These are phyloP conservation scores for Mastigias papua DNA, from an alignment of 30 jellyfish, hydroid and myxozoan genomes.

Conservation along the genomic window DNA sequence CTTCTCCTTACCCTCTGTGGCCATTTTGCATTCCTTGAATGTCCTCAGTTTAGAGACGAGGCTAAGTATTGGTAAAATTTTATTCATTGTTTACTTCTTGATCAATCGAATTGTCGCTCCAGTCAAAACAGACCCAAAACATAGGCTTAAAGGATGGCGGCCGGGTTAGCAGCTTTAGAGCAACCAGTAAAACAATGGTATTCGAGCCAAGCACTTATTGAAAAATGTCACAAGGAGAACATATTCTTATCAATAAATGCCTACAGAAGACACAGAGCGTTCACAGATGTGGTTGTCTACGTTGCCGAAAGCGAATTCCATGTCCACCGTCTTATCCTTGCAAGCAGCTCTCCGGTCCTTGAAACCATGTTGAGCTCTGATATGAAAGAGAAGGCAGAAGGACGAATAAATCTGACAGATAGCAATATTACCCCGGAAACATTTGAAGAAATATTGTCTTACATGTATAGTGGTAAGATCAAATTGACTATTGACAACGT, in stretches of 20 bases:
- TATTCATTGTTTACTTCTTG: too few species aligned
- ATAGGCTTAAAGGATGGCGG: slow-evolving; percentile 30
- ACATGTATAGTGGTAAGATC: slow-evolving; percentile 85
- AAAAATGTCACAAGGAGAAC: slow-evolving; percentile 56
- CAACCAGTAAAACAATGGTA: slow-evolving; percentile 23
- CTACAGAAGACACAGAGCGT: slow-evolving; percentile 41
- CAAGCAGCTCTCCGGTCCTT: slow-evolving; percentile 92
- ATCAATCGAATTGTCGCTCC: too few species aligned
- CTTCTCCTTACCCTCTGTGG: not conserved
- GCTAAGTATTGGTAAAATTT: not conserved
- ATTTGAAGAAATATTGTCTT: slow-evolving; percentile 69
- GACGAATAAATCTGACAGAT: slow-evolving; percentile 70
- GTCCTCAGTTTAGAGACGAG: not conserved
- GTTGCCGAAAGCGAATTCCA: slow-evolving; percentile 36
- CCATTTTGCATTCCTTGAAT: not conserved
- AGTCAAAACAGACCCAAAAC: slow-evolving; percentile 11
- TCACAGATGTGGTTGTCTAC: slow-evolving; percentile 81
- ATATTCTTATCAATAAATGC: slow-evolving; percentile 29
- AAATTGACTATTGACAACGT: slow-evolving; percentile 67
- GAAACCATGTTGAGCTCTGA: slow-evolving; percentile 83
- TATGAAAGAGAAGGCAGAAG: slow-evolving; percentile 90
- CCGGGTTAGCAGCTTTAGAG: slow-evolving; percentile 22
- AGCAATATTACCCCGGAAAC: slow-evolving; percentile 55
- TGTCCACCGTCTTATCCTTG: slow-evolving; percentile 85
- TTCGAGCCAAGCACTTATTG: slow-evolving; percentile 37